These are phyloP conservation scores for Nipponacmea schrenckii DNA, from an alignment of 2,888 invertebrate species.

Conservation along the genomic window DNA sequence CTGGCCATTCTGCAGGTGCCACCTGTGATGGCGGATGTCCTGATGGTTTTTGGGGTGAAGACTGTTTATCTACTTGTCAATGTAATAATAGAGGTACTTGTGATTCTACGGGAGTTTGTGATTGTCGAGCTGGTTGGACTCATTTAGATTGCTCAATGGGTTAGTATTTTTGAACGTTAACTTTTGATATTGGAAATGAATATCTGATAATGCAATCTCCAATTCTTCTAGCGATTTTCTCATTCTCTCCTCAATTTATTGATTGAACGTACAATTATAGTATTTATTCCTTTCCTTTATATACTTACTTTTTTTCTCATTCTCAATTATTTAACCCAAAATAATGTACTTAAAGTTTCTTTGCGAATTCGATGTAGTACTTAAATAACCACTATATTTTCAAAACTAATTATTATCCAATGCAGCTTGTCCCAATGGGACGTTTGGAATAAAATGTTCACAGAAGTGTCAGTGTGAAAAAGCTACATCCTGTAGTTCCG, in stretches of 20 bases:
- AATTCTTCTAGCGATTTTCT: too few species aligned
- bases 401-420: not conserved
- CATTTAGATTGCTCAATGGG: constrained; percentile 19
- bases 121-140: constrained; percentile 28
- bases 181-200: too few species aligned
- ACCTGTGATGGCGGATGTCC: constrained; percentile 10
- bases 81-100: constrained; percentile 25
- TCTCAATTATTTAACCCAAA: too few species aligned
- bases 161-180: not conserved
- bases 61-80: constrained; percentile 18
- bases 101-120: constrained; percentile 20
- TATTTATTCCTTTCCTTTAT: too few species aligned
- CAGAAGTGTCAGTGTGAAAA: constrained; percentile 20
- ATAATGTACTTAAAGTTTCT: too few species aligned
- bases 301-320: too few species aligned
- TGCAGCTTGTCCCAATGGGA: constrained; percentile 24
- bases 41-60: constrained; percentile 20
- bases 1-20: not conserved
- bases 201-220: too few species aligned
- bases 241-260: too few species aligned
- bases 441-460: constrained; percentile 26
- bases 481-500: constrained; percentile 21
- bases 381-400: too few species aligned
- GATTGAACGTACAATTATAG: too few species aligned
- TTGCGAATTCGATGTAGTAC: too few species aligned